Conservation (phyloP, 2,113 vertebrate genomes). For the Harpagus bidentatus region DNA sequence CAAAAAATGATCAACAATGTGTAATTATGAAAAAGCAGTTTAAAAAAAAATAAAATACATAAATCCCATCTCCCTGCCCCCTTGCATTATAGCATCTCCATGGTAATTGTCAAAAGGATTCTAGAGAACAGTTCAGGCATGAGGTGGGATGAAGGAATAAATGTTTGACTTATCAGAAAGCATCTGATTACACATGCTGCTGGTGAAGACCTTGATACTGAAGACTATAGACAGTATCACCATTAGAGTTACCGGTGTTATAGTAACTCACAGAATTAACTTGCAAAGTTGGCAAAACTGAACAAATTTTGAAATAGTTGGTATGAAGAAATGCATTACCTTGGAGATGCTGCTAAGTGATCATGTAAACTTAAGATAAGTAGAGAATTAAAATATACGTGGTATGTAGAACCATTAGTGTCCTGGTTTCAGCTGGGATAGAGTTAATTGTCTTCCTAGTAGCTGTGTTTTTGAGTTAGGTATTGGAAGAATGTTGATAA, state of each 20-base stretch:
- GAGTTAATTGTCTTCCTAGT: too few relatives aligned
- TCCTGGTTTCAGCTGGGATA: too few relatives aligned
- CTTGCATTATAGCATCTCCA: neutral
- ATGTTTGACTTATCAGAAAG: neutral
- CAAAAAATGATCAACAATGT: neutral
- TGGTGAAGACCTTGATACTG: neutral
- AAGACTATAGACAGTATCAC: neutral
- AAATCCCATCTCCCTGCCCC: fast-evolving
- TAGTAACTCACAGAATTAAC: too few relatives aligned
- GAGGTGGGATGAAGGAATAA: neutral
- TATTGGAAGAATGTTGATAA: too few relatives aligned
- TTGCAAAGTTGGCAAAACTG: too few relatives aligned
- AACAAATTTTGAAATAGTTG: too few relatives aligned
- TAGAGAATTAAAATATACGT: too few relatives aligned
- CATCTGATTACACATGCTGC: neutral
- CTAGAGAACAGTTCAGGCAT: neutral
- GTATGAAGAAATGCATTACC: too few relatives aligned
- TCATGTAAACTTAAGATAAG: too few relatives aligned
- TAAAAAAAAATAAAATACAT: neutral
- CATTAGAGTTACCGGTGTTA: fast-evolving
- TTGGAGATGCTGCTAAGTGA: too few relatives aligned
- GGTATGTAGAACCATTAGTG: too few relatives aligned
- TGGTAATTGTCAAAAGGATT: neutral
- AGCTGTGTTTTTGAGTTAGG: too few relatives aligned
- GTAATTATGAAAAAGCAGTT: neutral